Base-by-base conservation (phyloP, 2,888 invertebrate genomes). In the Drosophila macrospina region DNA sequence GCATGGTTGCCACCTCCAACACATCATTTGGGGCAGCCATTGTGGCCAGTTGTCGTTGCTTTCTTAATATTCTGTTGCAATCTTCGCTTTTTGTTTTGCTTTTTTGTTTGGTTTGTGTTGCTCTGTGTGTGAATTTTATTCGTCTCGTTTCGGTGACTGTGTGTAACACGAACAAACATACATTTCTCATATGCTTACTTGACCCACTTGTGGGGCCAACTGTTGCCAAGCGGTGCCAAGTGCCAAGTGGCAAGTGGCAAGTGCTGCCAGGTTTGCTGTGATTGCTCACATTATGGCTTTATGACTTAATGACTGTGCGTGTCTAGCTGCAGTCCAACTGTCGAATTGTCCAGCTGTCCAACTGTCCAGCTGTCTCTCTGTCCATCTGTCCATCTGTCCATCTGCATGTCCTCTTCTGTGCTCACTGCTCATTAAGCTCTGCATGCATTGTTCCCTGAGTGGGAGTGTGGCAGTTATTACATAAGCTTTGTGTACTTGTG, bases 221-320 rank as follows among this genome's bases (percentile, higher is more conserved):
- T 20, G 20, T 2, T 20, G 20, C 20, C 20, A 20, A 20, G 3
- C 3, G 3, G 20, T 20, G 20, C 8, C 41, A 61, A 59, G 37
- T 62, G 30, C 8, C n/a, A n/a, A n/a, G n/a, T n/a, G n/a, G n/a
- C n/a, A n/a, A 20, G 20, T 20, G 20, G 10, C 41, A 61, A 59
- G 37, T 62, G 30, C 8, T 20, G 80, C 66, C 42, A 24, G 65
- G 61, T 54, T 78, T 85, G 69, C 85, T 78, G 79, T 85, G 84
- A 88, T 88, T 88, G n/a, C 55, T 62, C 57, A 61, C 76, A 63
- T 67, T 67, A 62, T n/a, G n/a, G 55, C 48, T 88, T 86, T 88
- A 86, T 75, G 87, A 67, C 81, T 69, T 74, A 69, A 81, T 84
- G 62, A 55, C 44, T 28, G 65, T 36, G 71, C 45, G 64, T 69